Evolutionary conservation across 2,888 invertebrate genomes (phyloP), one percentile per base, ranked within the genome.

Genomic region (Agrilus cyanescens): DNA sequence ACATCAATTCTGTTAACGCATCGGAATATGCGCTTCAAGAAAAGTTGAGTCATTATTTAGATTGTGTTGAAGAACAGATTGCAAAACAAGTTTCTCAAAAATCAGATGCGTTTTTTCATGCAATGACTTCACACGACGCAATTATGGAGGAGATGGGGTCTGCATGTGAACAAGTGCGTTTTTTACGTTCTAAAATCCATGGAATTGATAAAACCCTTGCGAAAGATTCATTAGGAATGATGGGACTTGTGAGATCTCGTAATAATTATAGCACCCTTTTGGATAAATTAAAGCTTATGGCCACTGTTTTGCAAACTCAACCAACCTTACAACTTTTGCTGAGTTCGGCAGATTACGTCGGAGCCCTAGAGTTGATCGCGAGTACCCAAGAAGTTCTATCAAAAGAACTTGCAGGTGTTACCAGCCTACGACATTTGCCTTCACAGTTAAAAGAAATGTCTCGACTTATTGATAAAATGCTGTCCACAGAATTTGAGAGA

Each of bases 111-210:
- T 98, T 97, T 70, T 98, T 97, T 63, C 87, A 93, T 66, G 96
- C 96, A 1, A 96, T 98, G 87, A 83, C 95, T 41, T 96, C 96
- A 6, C 97, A 98, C 67, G 95, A 97, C 63, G 86, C 89, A 20
- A 84, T 98, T 38, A 90, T 96, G 82, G 91, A 93, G 53, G 88
- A 96, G 61, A 84, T 98, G 75, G 82, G 82, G 1, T 78, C 80
- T 59, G 89, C 91, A 14, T 78, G 85, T 8, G 75, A 73, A 45
- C 83, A 86, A 57, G 84, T 91, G 25, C 75, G 79, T 58, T 71
- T 73, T 37, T 71, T 89, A 38, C 75, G 89, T 53, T 72, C 78
- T 49, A 85, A 85, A 59, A 80, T 94, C 43, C 77, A 80, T 50
- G 73, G 76, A 54, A 78, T 94, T 30, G 88, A 93, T 66, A 73